Evolutionary conservation across 2,888 invertebrate genomes (phyloP), one percentile per base, ranked within the genome.

Genomic region (Pomacea canaliculata): DNA sequence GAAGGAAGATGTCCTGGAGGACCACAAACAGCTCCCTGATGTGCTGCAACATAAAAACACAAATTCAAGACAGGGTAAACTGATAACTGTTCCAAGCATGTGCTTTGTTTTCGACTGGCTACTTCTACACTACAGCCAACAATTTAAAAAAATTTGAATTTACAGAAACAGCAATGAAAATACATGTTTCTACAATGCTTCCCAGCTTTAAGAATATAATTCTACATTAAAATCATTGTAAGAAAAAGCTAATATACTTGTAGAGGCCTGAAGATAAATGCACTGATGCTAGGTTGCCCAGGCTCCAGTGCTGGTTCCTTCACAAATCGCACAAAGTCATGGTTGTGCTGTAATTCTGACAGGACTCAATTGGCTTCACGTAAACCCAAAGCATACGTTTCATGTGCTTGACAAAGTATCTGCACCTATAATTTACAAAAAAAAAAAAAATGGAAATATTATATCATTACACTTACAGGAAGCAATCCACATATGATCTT

Each of bases 381-480:
- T n/a, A 89, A 79, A 46, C 89, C 89, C 56, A 81, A 81, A n/a
- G 88, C 87, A 75, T 90, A 90, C 27, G 84, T 79, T 69, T 88
- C 87, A 75, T 89, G 89, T 12, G 87, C 87, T 70, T 89, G 88
- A 70, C 86, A 85, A 67, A 89, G 75, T 85, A 88, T 84, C 78
- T 86, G 85, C 19, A 87, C 76, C 79, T 79, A 82, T 23, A 16
- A 56, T 18, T 46, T 69, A 46, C 10, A 69, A n/a, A 46, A 37
- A 19, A 49, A 16, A 23, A 23, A 23, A 23, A 23, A 10, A 18
- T 46, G 18, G 46, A 18, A 16, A 69, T 16, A 10, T 48, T 1
- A 18, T n/a, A 7, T 48, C 16, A 60, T 37, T 37, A 37, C 5
- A 37, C 3, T 37, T 37, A 37, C 37, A 5, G 37, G 37, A 37